A percentile compares a stretch with the other conserved stretches of the same genome.
Conservation (phyloP, 2,113 vertebrate species). For the Ptychochromis oligacanthus region DNA sequence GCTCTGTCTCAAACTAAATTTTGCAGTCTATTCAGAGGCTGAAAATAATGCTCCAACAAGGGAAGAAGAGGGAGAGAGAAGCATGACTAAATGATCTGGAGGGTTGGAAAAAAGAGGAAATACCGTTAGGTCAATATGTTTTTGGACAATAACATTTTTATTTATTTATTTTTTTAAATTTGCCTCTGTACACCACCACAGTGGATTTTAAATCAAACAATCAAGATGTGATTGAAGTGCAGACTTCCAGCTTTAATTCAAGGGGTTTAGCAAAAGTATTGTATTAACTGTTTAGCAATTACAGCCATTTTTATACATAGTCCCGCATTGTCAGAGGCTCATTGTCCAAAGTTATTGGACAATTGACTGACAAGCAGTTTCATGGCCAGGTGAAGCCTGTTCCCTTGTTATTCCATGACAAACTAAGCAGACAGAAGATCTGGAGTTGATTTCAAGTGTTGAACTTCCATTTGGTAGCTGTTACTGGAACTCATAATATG, state of each 20-base stretch:
- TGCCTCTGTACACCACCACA: accelerated
- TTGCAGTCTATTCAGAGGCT: background rate
- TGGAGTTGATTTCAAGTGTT: background rate
- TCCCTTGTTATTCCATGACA: too few species aligned
- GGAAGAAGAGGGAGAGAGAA: background rate
- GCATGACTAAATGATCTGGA: too few species aligned
- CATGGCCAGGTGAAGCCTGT: background rate
- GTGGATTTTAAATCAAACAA: background rate
- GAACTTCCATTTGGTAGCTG: background rate
- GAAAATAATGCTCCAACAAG: background rate
- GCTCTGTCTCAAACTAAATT: background rate
- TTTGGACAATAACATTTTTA: too few species aligned
- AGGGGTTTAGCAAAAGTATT: background rate
- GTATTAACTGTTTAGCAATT: background rate
- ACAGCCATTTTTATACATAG: background rate
- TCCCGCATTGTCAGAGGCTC: too few species aligned
- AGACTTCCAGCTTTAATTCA: background rate
- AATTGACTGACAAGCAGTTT: too few species aligned
- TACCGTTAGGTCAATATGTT: background rate
- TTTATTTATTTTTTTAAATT: too few species aligned
- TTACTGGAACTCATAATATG: background rate
- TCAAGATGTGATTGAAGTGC: background rate
- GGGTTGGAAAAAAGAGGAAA: too few species aligned
- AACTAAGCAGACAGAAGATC: background rate
- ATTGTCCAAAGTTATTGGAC: too few species aligned